Percentiles rank a stretch among this genome's conserved stretches.
These are phyloP conservation scores for Macrophya alboannulata DNA, from an alignment of 2,888 invertebrate genomes.

Conservation along the genomic window DNA sequence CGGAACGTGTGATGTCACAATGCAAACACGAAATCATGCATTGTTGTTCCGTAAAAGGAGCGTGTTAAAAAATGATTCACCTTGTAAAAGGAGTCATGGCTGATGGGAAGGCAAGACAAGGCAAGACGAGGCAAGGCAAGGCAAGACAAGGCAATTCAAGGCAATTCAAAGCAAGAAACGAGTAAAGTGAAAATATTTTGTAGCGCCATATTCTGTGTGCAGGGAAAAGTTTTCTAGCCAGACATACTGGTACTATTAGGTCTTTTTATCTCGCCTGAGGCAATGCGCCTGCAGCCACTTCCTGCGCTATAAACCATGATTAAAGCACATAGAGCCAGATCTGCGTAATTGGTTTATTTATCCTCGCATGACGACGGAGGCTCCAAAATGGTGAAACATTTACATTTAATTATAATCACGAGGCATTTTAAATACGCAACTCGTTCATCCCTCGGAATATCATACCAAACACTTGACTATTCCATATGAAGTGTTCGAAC, in stretches of 20 bases:
- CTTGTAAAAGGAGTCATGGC: conserved; percentile 17
- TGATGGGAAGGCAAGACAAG: background rate
- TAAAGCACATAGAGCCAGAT: background rate
- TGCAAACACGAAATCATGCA: conserved; percentile 48
- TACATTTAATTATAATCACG: background rate
- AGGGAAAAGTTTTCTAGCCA: background rate
- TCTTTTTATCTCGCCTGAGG: background rate
- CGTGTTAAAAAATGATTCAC: conserved; percentile 31
- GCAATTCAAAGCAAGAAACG: background rate
- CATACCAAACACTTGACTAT: background rate
- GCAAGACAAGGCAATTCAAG: conserved; percentile 9
- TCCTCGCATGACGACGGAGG: background rate
- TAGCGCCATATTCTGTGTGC: background rate
- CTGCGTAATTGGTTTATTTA: conserved; percentile 38
- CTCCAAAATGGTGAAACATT: background rate
- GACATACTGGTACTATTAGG: background rate
- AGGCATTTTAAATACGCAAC: background rate
- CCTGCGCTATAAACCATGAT: conserved; percentile 26
- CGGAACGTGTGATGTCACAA: conserved; percentile 47
- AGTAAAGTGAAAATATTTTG: conserved; percentile 19
- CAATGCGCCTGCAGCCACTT: background rate
- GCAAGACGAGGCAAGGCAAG: background rate
- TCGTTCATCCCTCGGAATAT: background rate
- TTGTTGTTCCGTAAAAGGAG: conserved; percentile 53
- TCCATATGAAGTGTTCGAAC: background rate